Evolutionary conservation across 2,888 invertebrate genomes (phyloP), one percentile per base, ranked within the genome.

Genomic region (Anthrax anthrax): DNA sequence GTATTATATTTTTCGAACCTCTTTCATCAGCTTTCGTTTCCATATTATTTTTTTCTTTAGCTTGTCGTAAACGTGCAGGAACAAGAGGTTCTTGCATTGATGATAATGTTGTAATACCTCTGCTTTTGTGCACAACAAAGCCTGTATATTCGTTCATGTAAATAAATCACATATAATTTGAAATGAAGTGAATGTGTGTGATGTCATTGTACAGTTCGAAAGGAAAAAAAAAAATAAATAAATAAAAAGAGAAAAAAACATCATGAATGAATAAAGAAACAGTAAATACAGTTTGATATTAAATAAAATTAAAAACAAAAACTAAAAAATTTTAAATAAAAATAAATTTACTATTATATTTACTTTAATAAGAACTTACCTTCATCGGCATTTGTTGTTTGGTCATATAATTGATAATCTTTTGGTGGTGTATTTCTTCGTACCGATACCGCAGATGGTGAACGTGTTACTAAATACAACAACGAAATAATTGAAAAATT

Each of bases 71-170:
- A 53, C 75, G 69, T 44, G 74, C 75, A 42, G 77, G 75, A 56
- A 74, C 67, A 46, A 76, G 62, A 14, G 76, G 75, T 58, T 80
- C 79, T 52, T 70, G 68, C 55, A 73, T 69, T 37, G 84, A 80
- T 66, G 81, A 78, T 52, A 84, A 65, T 19, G 90, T 90, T 43
- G 88, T 83, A 59, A 89, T 77, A 52, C 80, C 83, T 58, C 78
- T 75, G 42, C 81, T 82, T 54, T 84, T 75, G 68, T 90, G 88
- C 50, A 88, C 88, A 39, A 87, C 81, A 67, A 86, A 90, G 51
- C 64, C 67, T 67, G 47, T 48, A 39, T 44, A 29, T 23, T 8
- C 23, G 23, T 23, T 23, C 8, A 8, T 23, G 8, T 23, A 8
- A 6, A 8, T 23, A 23, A 4, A 23, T 6, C 23, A 23, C 8